These are phyloP conservation scores for Channa striata DNA, from an alignment of 2,797 vertebrate genomes.

Conservation along the genomic window DNA sequence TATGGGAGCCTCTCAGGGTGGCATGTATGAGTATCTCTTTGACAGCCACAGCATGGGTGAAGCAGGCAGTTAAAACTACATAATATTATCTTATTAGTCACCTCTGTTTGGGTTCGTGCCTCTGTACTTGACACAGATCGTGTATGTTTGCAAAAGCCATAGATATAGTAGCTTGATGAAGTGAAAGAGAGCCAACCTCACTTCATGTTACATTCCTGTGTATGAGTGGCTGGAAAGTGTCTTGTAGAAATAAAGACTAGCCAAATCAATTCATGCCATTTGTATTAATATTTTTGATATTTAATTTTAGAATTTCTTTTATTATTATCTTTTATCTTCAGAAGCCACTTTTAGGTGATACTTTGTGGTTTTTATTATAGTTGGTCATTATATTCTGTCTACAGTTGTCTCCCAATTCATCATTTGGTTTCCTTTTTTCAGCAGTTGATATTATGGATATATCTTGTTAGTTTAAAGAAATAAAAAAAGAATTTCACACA, in stretches of 20 bases:
- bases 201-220: not conserved
- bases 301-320: no score
- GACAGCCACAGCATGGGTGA: conserved; percentile 92
- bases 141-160: conserved; percentile 7
- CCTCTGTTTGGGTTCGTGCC: not conserved
- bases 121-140: not conserved
- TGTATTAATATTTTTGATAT: not conserved
- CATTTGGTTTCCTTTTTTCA: not conserved
- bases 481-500: no score
- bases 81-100: not conserved
- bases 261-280: not conserved
- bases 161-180: not conserved
- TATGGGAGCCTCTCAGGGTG: conserved; percentile 89
- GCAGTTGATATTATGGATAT: not conserved
- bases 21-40: conserved; percentile 94
- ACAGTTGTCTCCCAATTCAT: not conserved
- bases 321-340: no score
- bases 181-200: conserved; percentile 4
- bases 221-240: not conserved
- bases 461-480: not conserved
- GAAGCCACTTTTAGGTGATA: no score
- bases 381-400: not conserved
- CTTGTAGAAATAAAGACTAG: conserved; percentile 9
- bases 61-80: conserved; percentile 62
- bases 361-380: not conserved